Evolutionary conservation across 2,113 vertebrate species (phyloP).

Genomic region (Chitala chitala): DNA sequence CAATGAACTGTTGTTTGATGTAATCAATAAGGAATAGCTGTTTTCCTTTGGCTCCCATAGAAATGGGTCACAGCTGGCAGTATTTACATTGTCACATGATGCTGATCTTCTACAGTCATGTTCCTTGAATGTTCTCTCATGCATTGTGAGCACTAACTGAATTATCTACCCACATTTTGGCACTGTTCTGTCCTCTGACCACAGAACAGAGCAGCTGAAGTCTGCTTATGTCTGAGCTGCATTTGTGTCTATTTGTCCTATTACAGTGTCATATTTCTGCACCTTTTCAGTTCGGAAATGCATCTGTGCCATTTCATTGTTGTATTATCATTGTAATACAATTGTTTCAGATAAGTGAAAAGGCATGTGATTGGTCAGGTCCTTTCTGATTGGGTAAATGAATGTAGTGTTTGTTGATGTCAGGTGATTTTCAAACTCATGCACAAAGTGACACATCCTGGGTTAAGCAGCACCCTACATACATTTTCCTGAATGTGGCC

Average conservation of each 20-base stretch:
- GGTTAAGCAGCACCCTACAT: no score
- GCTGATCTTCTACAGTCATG: background rate
- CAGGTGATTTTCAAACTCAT: no score
- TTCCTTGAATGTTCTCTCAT: background rate
- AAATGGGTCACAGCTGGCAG: background rate
- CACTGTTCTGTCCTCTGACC: slow-evolving; percentile 13
- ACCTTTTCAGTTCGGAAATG: background rate
- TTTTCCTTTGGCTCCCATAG: background rate
- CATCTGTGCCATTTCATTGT: background rate
- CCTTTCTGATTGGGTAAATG: no score
- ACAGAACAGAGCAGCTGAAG: background rate
- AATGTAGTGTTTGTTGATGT: no score
- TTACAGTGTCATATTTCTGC: background rate
- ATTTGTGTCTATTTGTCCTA: background rate
- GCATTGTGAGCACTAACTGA: background rate
- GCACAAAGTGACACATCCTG: no score
- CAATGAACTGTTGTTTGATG: background rate
- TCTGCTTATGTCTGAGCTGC: background rate
- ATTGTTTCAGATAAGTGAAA: no score
- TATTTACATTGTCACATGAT: background rate
- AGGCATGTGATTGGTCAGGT: no score
- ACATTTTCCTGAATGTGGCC: no score
- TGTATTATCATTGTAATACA: background rate
- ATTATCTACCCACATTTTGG: background rate
- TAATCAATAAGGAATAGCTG: background rate